Evolutionary conservation across 2,797 vertebrate genomes (phyloP), one percentile per base, ranked within the genome.

Genomic region (Enteromius thamalakanensis): DNA sequence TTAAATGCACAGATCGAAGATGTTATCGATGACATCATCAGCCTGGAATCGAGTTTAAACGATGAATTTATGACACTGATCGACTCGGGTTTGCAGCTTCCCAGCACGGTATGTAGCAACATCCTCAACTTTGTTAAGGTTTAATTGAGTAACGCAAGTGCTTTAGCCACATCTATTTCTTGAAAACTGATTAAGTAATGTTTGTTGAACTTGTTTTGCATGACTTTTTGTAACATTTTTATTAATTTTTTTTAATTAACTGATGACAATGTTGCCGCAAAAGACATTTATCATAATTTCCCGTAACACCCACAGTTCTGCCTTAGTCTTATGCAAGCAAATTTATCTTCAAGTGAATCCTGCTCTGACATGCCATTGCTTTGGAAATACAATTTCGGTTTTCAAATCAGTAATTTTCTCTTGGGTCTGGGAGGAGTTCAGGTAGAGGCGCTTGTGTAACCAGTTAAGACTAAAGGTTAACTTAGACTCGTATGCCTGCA

Each of bases 11-110:
- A 98, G 96, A 94, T 96, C 34, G 96, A 97, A 78, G 96, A 96
- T 40, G 95, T 97, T 86, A 96, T 98, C 1, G 95, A 97, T 93
- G 97, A 97, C 91, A 95, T 98, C 92, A 97, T 97, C 92, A 97
- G 97, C 90, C 91, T 98, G 87, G 96, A 98, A 84, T 97, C 96
- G 5, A 97, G 97, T 90, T 93, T 96, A 83, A 97, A 95, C 0
- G 96, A 97, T 0, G 95, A 97, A 42, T 95, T 95, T 85, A 93
- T 97, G 90, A 95, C 93, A 12, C 92, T 95, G 80, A 93, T 96
- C 0, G 95, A 96, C 64, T 91, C 93, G 0, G 93, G 92, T 34
- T 89, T 95, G 14, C 96, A 95, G 89, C 91, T 97, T 32, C 93
- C 96, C 23, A 96, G 89, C 92, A 98, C 96, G 90, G 97, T 98